Conservation (phyloP, 2,113 vertebrate species). For the Clarias macrocephalus region DNA sequence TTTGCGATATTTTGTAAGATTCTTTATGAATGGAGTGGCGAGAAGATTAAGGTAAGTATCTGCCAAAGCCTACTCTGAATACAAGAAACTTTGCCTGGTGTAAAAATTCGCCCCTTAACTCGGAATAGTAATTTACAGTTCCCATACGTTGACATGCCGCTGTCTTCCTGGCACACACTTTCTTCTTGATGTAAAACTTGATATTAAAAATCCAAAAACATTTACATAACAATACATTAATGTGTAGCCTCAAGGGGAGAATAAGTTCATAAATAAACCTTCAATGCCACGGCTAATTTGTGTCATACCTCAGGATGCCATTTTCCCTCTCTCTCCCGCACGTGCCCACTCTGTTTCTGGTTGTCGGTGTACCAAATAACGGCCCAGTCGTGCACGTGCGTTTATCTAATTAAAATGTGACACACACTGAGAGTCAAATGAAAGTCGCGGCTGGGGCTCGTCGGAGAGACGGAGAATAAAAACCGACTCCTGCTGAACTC, state of each 20-base stretch:
- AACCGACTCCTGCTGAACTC: constrained; percentile 54
- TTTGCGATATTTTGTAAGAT: background rate
- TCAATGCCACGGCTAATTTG: constrained; percentile 54
- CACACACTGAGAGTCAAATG: constrained; percentile 62
- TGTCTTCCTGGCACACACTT: background rate
- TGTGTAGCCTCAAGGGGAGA: constrained; percentile 48
- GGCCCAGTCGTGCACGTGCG: constrained; percentile 49
- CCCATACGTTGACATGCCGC: background rate
- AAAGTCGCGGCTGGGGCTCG: constrained; percentile 58
- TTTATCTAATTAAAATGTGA: constrained; percentile 61
- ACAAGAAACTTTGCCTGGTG: background rate
- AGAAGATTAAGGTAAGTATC: background rate
- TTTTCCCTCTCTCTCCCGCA: constrained; percentile 33
- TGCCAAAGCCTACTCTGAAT: background rate
- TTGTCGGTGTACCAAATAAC: constrained; percentile 50
- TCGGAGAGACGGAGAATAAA: constrained; percentile 50
- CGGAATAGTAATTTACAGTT: background rate
- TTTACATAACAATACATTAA: constrained; percentile 53
- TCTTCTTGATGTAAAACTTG: background rate
- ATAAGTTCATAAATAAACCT: constrained; percentile 55
- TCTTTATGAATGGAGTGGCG: background rate
- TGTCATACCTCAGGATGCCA: constrained; percentile 47
- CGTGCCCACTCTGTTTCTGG: constrained; percentile 53
- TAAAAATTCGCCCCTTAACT: background rate
- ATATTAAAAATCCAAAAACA: constrained; percentile 43